phyloP scores from a whole-genome alignment of 2,113 vertebrate species.

The Okapia johnstoni region DNA sequence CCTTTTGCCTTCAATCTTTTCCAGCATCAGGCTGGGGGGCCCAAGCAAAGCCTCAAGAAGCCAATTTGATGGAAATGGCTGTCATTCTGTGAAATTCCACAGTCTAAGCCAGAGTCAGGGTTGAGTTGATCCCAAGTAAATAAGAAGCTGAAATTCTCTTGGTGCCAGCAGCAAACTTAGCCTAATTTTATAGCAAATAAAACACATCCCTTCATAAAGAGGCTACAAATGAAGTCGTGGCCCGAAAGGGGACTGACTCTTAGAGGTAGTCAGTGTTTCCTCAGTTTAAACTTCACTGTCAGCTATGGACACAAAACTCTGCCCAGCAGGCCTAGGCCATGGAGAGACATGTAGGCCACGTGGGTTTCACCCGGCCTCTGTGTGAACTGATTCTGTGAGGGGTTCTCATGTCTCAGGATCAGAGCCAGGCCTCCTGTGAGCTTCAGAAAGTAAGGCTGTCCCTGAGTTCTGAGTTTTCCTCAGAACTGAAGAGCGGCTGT shows the following conservation, averaged over 20 bases:
- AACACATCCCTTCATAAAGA: background rate
- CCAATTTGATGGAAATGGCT: background rate
- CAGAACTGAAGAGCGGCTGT: background rate
- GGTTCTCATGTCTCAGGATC: background rate
- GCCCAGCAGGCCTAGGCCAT: slow-evolving; percentile 87
- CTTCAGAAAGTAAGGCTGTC: background rate
- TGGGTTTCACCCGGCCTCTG: slow-evolving; percentile 69
- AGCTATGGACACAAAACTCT: slow-evolving; percentile 91
- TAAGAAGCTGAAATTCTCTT: background rate
- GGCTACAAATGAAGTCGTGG: background rate
- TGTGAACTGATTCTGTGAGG: background rate
- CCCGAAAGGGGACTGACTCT: background rate
- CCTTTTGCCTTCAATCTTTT: background rate
- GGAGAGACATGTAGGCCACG: slow-evolving; percentile 88
- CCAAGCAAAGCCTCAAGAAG: background rate
- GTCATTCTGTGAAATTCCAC: background rate
- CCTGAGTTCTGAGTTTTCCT: background rate
- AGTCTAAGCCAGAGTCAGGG: background rate
- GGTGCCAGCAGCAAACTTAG: background rate
- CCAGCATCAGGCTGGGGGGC: background rate
- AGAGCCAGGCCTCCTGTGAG: background rate
- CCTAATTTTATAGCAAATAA: background rate
- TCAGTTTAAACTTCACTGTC: slow-evolving; percentile 83
- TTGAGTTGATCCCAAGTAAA: background rate
- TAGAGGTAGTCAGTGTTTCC: slow-evolving; percentile 13